Evolutionary conservation across 2,888 invertebrate genomes (phyloP).

Genomic region (Ophraella communa): DNA sequence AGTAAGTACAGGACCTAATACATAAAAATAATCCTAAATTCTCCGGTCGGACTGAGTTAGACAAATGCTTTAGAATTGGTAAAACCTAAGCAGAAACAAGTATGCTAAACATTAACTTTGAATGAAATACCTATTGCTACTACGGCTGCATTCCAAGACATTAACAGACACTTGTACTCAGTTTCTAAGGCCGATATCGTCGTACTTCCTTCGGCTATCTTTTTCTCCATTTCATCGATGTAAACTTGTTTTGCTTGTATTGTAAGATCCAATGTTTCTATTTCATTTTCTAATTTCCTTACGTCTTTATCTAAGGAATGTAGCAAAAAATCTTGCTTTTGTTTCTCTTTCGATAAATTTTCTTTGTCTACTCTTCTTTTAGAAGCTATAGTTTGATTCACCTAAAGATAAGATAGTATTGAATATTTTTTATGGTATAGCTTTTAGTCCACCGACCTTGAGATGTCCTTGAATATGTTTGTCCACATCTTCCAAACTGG

Average conservation of each 20-base stretch:
- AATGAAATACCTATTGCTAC: background rate
- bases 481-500: background rate
- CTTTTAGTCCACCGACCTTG: background rate
- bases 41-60: too few species aligned
- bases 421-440: too few species aligned
- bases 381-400: background rate
- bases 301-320: background rate
- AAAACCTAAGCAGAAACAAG: too few species aligned
- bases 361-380: background rate
- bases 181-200: background rate
- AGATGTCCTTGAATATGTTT: background rate
- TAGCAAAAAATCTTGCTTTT: conserved; percentile 1
- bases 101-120: background rate
- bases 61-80: too few species aligned
- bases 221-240: background rate
- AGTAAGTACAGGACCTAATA: too few species aligned
- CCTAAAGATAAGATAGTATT: too few species aligned
- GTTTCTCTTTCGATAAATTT: background rate
- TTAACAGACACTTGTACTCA: background rate
- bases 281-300: background rate
- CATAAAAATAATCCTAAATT: too few species aligned
- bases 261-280: background rate
- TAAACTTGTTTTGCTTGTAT: background rate
- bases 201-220: background rate
- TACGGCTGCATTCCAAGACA: background rate